Conservation (phyloP, 2,797 vertebrate genomes). For the Hoplostethus atlanticus region DNA sequence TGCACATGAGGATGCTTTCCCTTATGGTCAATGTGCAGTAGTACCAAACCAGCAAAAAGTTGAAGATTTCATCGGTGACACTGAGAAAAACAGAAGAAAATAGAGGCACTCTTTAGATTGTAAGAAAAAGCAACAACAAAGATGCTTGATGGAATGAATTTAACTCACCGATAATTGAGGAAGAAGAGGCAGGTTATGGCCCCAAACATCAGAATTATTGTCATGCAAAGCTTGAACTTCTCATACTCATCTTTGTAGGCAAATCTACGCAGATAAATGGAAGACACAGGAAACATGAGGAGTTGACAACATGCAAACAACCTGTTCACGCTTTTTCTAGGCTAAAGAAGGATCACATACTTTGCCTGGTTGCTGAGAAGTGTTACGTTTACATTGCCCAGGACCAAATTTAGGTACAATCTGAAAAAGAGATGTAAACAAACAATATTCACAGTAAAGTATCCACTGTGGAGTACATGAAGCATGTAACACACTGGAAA, state of each 20-base stretch:
- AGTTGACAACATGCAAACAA: background rate
- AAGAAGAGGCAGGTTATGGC: slow-evolving; percentile 94
- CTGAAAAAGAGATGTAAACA: slow-evolving; percentile 71
- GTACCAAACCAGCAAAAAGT: slow-evolving; percentile 98
- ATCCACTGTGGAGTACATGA: too few relatives aligned
- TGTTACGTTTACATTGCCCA: slow-evolving; percentile 97
- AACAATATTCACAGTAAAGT: background rate
- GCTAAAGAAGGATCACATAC: slow-evolving; percentile 78
- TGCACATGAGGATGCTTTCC: slow-evolving; percentile 96
- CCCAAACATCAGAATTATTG: slow-evolving; percentile 95
- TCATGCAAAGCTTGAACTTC: slow-evolving; percentile 99
- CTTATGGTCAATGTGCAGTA: slow-evolving; percentile 98
- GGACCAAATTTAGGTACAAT: slow-evolving; percentile 94
- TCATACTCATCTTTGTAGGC: slow-evolving; percentile 99
- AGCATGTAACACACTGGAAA: background rate
- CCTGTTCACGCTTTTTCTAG: background rate
- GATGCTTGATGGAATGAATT: background rate
- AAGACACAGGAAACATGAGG: background rate
- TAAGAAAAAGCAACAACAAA: background rate
- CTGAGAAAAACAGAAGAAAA: slow-evolving; percentile 68
- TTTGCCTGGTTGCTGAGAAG: slow-evolving; percentile 98
- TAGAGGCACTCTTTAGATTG: background rate
- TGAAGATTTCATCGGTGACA: slow-evolving; percentile 97
- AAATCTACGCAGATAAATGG: slow-evolving; percentile 82
- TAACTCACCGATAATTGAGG: slow-evolving; percentile 92